Evolutionary conservation across 1,140 invertebrate genomes (phyloP).

Genomic region (Nasonia giraulti): DNA sequence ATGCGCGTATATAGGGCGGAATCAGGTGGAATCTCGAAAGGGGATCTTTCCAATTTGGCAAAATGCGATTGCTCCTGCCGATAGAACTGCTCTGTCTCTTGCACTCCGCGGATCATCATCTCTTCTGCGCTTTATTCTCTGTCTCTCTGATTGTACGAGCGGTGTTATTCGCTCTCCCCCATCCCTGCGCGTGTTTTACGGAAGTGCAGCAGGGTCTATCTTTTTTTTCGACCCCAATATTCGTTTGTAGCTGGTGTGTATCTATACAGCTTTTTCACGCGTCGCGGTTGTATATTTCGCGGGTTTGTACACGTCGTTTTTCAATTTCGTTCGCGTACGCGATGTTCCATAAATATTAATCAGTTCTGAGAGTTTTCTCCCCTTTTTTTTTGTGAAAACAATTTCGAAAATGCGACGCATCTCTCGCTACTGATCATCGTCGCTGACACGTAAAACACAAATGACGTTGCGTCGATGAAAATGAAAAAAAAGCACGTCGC

Average conservation of each 20-base stretch:
- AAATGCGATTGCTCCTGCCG: slow-evolving; percentile 21
- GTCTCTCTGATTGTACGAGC: neutral
- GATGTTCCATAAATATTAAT: neutral
- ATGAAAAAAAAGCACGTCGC: neutral
- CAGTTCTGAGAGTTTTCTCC: neutral
- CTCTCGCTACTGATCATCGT: neutral
- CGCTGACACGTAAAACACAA: neutral
- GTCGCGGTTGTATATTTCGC: neutral
- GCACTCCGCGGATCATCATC: neutral
- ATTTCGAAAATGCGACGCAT: neutral
- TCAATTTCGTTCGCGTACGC: neutral
- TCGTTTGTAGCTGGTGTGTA: neutral
- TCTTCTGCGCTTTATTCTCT: slow-evolving; percentile 13
- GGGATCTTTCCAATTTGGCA: slow-evolving; percentile 40
- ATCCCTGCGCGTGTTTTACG: neutral
- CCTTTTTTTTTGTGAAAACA: neutral
- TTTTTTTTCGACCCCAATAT: neutral
- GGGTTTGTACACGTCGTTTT: neutral
- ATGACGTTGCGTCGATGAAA: neutral
- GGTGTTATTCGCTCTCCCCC: neutral
- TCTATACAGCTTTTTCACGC: neutral
- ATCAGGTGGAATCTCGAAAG: slow-evolving; percentile 29
- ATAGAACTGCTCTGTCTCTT: neutral
- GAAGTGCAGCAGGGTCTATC: neutral
- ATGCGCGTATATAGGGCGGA: neutral